Conservation (phyloP, 2,113 vertebrate species). For the Aix galericulata region DNA sequence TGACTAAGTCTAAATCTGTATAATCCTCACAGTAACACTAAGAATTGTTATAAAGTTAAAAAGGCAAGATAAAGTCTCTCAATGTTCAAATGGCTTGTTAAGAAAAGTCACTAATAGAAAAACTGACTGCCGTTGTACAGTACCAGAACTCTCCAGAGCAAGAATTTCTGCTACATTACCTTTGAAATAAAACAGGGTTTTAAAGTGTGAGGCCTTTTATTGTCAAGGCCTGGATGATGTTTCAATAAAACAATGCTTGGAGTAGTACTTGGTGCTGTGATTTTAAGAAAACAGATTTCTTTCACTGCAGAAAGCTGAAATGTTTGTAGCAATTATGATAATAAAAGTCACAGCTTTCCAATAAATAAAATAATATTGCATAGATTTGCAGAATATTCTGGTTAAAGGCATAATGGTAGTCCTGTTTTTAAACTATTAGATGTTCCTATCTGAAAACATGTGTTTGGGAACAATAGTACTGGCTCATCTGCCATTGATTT, state of each 20-base stretch:
- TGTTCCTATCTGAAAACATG: neutral
- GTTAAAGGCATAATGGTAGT: neutral
- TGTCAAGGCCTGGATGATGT: neutral
- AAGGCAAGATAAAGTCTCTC: neutral
- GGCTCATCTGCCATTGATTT: constrained; percentile 5
- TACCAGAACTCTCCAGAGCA: neutral
- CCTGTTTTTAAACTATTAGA: neutral
- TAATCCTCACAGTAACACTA: neutral
- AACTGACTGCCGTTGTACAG: neutral
- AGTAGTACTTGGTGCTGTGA: neutral
- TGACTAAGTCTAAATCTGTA: neutral
- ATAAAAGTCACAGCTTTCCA: constrained; percentile 1
- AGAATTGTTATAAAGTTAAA: neutral
- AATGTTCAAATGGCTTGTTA: neutral
- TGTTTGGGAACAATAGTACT: neutral
- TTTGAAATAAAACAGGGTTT: constrained; percentile 8
- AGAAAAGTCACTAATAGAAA: neutral
- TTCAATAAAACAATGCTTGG: neutral
- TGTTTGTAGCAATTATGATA: neutral
- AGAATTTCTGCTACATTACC: neutral
- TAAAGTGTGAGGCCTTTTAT: neutral
- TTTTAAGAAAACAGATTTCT: neutral
- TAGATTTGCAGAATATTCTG: neutral
- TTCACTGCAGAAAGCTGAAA: neutral
- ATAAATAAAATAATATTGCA: neutral